Evolutionary conservation across 2,113 vertebrate species (phyloP).

Genomic region (Pyrgilauda ruficollis): DNA sequence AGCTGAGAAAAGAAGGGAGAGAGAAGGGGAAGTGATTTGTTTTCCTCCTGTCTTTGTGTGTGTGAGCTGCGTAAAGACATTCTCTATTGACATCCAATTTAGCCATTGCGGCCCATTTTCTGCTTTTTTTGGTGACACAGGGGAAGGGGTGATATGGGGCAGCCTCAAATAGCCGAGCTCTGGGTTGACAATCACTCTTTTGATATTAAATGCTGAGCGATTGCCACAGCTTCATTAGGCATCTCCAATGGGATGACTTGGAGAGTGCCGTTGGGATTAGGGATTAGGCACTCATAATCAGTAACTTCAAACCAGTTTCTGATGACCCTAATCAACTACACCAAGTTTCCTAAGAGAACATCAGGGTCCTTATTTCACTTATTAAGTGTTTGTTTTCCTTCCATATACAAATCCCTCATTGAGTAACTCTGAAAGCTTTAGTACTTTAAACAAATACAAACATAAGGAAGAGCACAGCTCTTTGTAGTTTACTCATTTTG

Average conservation of each 20-base stretch:
- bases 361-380: not conserved
- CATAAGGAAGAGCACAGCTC: not conserved
- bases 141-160: not conserved
- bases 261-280: rapidly evolving
- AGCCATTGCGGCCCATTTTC: not conserved
- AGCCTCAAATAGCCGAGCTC: not conserved
- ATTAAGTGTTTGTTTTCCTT: not conserved
- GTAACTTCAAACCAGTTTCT: not conserved
- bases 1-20: not conserved
- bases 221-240: not conserved
- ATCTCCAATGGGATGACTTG: not conserved
- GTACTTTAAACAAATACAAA: not conserved
- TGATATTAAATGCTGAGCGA: not conserved
- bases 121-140: not conserved
- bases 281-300: not conserved
- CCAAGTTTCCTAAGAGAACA: not conserved
- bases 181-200: not conserved
- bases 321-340: not conserved
- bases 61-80: not conserved
- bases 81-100: not conserved
- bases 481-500: not conserved
- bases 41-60: not conserved
- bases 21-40: not conserved
- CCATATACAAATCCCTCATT: not conserved
- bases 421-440: not conserved